Evolutionary conservation across 2,113 vertebrate species (phyloP).

Genomic region (Oryzias woworae): DNA sequence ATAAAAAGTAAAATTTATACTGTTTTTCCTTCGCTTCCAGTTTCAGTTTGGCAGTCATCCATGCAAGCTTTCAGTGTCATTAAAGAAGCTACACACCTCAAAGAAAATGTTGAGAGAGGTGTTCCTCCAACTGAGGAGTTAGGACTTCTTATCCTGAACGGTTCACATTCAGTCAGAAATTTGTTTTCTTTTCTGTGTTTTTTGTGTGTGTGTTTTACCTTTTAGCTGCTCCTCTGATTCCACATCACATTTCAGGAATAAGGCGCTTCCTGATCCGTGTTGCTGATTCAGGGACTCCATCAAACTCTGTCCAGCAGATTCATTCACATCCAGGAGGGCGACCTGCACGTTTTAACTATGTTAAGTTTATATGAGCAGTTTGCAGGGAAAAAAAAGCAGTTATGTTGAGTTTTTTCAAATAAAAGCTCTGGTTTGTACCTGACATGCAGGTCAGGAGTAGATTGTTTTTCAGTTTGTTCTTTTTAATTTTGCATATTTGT

Average conservation of each 20-base stretch:
- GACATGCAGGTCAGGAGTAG: no score
- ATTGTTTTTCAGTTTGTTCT: no score
- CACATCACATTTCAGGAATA: conserved; percentile 65
- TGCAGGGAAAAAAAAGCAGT: neutral
- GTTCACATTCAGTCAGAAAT: neutral
- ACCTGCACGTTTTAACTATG: conserved; percentile 47
- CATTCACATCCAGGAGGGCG: conserved; percentile 61
- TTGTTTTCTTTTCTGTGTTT: neutral
- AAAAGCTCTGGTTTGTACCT: no score
- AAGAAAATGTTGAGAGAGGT: neutral
- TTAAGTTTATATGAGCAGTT: neutral
- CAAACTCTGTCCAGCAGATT: conserved; percentile 32
- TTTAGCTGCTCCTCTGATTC: conserved; percentile 64
- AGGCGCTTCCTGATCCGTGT: conserved; percentile 29
- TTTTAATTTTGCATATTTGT: no score
- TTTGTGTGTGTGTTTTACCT: conserved; percentile 45
- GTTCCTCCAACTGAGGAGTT: neutral
- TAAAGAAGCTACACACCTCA: neutral
- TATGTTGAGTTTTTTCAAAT: no score
- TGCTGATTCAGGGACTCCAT: conserved; percentile 41
- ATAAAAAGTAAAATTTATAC: no score
- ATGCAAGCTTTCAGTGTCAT: neutral
- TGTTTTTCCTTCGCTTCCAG: neutral
- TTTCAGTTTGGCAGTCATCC: neutral
- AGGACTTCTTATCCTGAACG: neutral